Evolutionary conservation across 2,113 vertebrate genomes (phyloP).

Genomic region (Collichthys lucidus): DNA sequence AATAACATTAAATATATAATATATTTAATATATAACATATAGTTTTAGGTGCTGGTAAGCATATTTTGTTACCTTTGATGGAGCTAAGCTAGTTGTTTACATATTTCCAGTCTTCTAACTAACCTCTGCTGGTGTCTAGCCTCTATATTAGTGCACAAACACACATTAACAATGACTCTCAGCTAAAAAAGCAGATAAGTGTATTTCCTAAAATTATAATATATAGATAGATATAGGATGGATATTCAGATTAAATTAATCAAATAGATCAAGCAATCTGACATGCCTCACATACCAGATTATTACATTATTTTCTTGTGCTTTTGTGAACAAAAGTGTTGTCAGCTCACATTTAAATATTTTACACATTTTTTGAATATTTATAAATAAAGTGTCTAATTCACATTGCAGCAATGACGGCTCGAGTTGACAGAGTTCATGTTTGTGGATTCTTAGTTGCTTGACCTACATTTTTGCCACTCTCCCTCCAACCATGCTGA

Average conservation of each 20-base stretch:
- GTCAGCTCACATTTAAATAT: not conserved
- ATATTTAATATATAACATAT: too few relatives aligned
- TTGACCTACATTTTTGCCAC: slow-evolving; percentile 82
- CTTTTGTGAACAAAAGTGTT: too few relatives aligned
- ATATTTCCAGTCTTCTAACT: not conserved
- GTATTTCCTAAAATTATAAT: not conserved
- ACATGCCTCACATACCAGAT: too few relatives aligned
- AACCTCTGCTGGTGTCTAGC: not conserved
- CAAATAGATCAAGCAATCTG: too few relatives aligned
- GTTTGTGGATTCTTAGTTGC: slow-evolving; percentile 69
- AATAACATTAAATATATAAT: too few relatives aligned
- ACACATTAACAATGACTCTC: not conserved
- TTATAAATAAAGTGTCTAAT: slow-evolving; percentile 24
- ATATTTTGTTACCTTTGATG: not conserved
- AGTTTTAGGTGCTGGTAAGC: not conserved
- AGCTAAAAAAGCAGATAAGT: not conserved
- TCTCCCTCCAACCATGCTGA: slow-evolving; percentile 60
- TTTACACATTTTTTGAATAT: slow-evolving; percentile 19
- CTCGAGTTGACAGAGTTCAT: slow-evolving; percentile 71
- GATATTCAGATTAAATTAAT: too few relatives aligned
- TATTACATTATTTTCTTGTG: too few relatives aligned
- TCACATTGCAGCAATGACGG: slow-evolving; percentile 20
- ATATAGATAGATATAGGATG: too few relatives aligned
- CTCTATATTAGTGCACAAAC: not conserved
- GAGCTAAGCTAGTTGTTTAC: not conserved